Base-by-base conservation (phyloP, 2,888 invertebrate genomes). In the Phytoseiulus persimilis region DNA sequence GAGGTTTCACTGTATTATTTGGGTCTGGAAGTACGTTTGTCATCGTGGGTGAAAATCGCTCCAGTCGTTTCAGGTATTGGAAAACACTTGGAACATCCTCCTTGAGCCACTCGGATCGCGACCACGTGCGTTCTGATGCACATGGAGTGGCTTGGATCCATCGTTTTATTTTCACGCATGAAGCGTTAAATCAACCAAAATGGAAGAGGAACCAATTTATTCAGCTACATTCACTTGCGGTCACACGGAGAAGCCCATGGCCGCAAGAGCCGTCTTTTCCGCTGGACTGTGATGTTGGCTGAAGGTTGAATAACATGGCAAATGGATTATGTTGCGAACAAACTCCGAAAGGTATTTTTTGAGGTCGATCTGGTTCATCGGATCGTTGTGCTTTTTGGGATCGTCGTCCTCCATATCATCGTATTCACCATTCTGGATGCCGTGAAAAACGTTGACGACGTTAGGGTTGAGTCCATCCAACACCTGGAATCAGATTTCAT, bases 291-390 rank as follows among this genome's bases (percentile, higher is more conserved):
- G 93, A 92, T 95, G 95, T 90, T 94, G 94, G 89, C 93, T 93
- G 92, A 95, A 95, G 91, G 93, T 94, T n/a, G 91, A 91, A 91
- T 95, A 95, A 91, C 94, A 94, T 90, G 94, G 94, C 92, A 95
- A 95, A 84, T 93, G 94, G 9, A 95, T 94, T 90, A 95, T 94
- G 45, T 94, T 94, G 90, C 94, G 93, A 11, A 95, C 91, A 91
- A 95, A 95, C 91, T 95, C 95, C 0, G 94, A 94, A 87, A 95
- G 92, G 92, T 95, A 95, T 83, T 94, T 94, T 92, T 94, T 94
- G 91, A 95, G 93, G 91, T 95, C 94, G 33, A 95, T 92, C 90
- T 94, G 94, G 91, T 94, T 94, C 31, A 95, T 93, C 0, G 95
- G 95, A 92, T 95, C 95, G 91, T 94, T 94, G 89, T 94, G 92